Evolutionary conservation across 1,140 invertebrate genomes (phyloP), one percentile per base, ranked within the genome.

Genomic region (Ephestia elutella): DNA sequence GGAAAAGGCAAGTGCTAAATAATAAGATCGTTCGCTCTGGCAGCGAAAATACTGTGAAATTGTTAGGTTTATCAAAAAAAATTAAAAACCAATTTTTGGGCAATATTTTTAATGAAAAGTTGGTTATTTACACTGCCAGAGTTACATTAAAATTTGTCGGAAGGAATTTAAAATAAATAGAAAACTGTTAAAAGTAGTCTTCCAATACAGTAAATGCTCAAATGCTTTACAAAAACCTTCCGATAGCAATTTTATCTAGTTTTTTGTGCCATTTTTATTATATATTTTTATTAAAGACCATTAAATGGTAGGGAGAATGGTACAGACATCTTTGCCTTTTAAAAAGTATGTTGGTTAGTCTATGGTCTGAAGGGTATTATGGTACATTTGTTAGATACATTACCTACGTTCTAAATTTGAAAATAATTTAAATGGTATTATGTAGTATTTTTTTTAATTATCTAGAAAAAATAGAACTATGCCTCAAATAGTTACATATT

Each of bases 1-100:
- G n/a, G 89, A 90, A 60, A 90, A 81, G 53, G 20, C 0, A 44
- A 57, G 30, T 10, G 30, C 30, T 10, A 32, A 32, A 32, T 28
- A 28, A 50, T 57, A 48, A 49, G 38, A 44, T 44, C 1, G n/a
- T 15, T 44, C 7, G 38, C 38, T 44, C 38, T 44, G 38, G 38
- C 38, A 17, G 38, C 2, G 32, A 10, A 38, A 38, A 13, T 38
- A 28, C 8, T 28, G 3, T 5, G 8, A 28, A 28, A n/a, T n/a
- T n/a, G n/a, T n/a, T n/a, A n/a, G n/a, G n/a, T n/a, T n/a, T 25
- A 25, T 3, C 21, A 25, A 25, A 25, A 25, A 25, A 25, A 3
- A 25, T 25, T 25, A 25, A 25, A 25, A 25, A 25, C n/a, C n/a
- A n/a, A n/a, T n/a, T n/a, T n/a, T n/a, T n/a, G n/a, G n/a, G n/a